These are phyloP conservation scores for Podocnemis expansa DNA, from an alignment of 2,113 vertebrate species.

Conservation along the genomic window DNA sequence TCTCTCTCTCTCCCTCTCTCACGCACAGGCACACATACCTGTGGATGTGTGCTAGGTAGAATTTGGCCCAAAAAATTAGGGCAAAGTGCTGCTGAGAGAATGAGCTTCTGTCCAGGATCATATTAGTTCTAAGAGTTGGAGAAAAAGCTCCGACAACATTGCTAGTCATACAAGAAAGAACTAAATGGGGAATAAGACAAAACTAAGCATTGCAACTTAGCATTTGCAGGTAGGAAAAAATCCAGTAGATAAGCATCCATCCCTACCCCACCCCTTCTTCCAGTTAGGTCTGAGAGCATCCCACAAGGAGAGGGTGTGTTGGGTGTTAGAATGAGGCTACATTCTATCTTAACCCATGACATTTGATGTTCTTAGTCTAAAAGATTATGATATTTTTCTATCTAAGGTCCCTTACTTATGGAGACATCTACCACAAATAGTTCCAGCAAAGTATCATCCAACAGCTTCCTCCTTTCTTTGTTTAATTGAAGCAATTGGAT, in stretches of 20 bases:
- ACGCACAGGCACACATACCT: too few relatives aligned
- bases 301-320: not conserved
- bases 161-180: too few relatives aligned
- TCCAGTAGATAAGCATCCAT: not conserved
- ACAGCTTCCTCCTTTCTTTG: slow-evolving; percentile 11
- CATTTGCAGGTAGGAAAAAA: not conserved
- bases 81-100: not conserved
- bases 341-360: not conserved
- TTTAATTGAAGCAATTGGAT: not conserved
- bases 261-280: not conserved
- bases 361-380: not conserved
- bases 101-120: not conserved
- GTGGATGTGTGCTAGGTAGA: not conserved
- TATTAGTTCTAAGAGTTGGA: not conserved
- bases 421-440: not conserved
- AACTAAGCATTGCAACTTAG: not conserved
- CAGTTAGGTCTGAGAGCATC: not conserved
- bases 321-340: not conserved
- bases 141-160: not conserved
- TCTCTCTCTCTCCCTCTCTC: too few relatives aligned
- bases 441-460: not conserved
- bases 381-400: not conserved
- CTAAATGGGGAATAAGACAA: not conserved
- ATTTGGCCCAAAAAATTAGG: not conserved
- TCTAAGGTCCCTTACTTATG: not conserved